phyloP scores from a whole-genome alignment of 2,888 invertebrate genomes.

The Adelphocoris suturalis region DNA sequence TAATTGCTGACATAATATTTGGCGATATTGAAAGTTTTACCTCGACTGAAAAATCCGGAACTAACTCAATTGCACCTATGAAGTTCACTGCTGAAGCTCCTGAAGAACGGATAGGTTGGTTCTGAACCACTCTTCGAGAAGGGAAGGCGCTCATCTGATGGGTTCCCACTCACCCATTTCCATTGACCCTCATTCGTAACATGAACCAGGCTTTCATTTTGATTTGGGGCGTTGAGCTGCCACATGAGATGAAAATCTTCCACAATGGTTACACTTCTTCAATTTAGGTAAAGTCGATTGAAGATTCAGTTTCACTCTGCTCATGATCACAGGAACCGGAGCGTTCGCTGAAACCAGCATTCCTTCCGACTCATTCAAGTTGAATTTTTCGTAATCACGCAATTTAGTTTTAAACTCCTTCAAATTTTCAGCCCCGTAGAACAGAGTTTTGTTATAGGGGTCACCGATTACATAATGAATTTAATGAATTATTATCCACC shows the following conservation, averaged over 20 bases:
- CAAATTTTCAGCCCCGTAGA: conserved; percentile 11
- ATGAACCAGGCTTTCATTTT: no score
- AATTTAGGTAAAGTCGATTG: no score
- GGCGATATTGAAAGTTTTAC: not conserved
- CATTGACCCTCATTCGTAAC: not conserved
- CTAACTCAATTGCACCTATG: not conserved
- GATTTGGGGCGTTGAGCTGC: no score
- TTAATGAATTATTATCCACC: not conserved
- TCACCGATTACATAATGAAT: not conserved
- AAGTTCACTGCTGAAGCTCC: conserved; percentile 23
- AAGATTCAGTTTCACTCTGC: not conserved
- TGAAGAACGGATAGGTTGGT: no score
- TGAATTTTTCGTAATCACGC: conserved; percentile 22
- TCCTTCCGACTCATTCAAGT: not conserved
- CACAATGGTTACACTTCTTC: not conserved
- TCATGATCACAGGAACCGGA: not conserved
- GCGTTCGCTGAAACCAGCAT: not conserved
- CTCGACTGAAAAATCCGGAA: not conserved
- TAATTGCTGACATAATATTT: not conserved
- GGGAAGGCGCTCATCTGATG: not conserved
- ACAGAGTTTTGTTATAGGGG: conserved; percentile 3
- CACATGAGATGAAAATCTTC: no score
- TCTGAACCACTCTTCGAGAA: not conserved
- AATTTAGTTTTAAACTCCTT: conserved; percentile 31
- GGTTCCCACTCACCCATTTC: no score